Evolutionary conservation across 1,140 invertebrate genomes (phyloP), one percentile per base, ranked within the genome.

Genomic region (Drosophila kohkoa): DNA sequence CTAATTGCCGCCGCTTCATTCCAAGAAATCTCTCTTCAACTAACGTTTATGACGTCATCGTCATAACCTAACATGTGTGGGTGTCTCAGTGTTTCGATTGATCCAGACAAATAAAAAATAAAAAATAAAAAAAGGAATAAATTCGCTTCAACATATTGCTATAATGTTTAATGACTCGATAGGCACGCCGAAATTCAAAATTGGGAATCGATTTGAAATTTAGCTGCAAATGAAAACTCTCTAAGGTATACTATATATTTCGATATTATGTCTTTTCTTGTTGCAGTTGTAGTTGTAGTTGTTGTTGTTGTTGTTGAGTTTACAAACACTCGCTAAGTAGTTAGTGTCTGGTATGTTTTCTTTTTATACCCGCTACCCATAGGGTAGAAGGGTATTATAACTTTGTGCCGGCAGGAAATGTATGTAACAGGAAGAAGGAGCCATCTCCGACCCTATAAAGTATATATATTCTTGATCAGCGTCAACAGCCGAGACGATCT

Each of bases 1-100:
- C 52, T 72, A 51, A 73, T 77, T 77, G 32, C 49, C 63, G 35
- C 64, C 69, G 52, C 11, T 49, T 60, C 28, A 54, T 41, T 57
- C 55, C 28, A 52, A 11, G 25, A 43, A 30, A 25, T 25, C 20
- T 15, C n/a, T 48, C 13, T 20, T 51, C 59, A 8, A 15, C 35
- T 10, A 41, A 43, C 41, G 38, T 8, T 7, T 6, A 13, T 28
- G 57, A 25, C 59, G 20, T 41, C 28, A 54, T 45, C 15, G 48
- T 15, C 8, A 11, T 8, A 35, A 54, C 6, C 4, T 25, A 49
- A 3, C 16, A 2, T 63, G 3, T 46, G 11, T 46, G 11, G 20
- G 38, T 46, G 28, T 48, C 41, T 13, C n/a, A 13, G 45, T 63
- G 46, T 20, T 5, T 43, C 2, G 15, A 5, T 52, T 51, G 48